Evolutionary conservation across 2,888 invertebrate species (phyloP).

Genomic region (Coenonympha glycerion): DNA sequence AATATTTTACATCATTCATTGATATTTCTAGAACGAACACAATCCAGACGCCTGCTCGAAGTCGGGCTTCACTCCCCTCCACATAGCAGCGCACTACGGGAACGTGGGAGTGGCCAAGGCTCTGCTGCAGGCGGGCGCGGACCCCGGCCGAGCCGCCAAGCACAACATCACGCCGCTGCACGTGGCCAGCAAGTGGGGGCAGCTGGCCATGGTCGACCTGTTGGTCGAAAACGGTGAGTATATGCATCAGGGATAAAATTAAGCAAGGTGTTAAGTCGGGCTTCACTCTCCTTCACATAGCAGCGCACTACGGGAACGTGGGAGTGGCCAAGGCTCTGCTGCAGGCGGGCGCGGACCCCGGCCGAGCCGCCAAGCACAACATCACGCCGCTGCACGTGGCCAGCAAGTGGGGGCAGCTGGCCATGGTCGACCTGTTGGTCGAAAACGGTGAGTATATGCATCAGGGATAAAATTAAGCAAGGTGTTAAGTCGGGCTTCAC

Average conservation of each 20-base stretch:
- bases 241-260: too few species aligned
- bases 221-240: conserved; percentile 83
- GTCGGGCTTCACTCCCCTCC: conserved; percentile 98
- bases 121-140: conserved; percentile 91
- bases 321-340: conserved; percentile 93
- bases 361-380: conserved; percentile 96
- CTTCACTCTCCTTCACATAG: conserved; percentile 98
- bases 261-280: conserved; percentile 99
- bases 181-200: conserved; percentile 99
- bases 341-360: conserved; percentile 94
- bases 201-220: conserved; percentile 92
- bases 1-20: background rate
- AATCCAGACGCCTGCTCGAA: conserved; percentile 98
- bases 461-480: too few species aligned
- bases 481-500: conserved; percentile 99
- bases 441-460: conserved; percentile 79
- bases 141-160: conserved; percentile 97
- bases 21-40: conserved; percentile 84
- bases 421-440: conserved; percentile 91
- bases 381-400: conserved; percentile 98
- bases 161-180: conserved; percentile 99
- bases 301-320: conserved; percentile 98
- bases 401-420: conserved; percentile 98
- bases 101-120: conserved; percentile 95
- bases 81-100: conserved; percentile 99